phyloP scores from a whole-genome alignment of 2,797 vertebrate species.

The Lepus townsendii region DNA sequence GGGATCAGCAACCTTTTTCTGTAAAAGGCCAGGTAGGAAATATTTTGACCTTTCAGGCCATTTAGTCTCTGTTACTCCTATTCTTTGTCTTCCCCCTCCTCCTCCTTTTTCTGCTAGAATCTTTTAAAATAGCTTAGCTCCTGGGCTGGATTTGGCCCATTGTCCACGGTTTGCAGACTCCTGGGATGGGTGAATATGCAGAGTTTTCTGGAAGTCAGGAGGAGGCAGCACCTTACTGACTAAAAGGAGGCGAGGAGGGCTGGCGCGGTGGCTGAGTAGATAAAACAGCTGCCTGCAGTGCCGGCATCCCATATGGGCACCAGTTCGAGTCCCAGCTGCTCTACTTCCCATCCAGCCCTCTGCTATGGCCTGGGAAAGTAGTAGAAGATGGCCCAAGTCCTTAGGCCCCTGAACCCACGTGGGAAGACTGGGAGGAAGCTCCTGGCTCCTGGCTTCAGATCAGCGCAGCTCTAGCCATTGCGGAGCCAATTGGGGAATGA shows the following conservation, averaged over 20 bases:
- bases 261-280: neutral
- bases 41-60: neutral
- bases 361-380: no score
- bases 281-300: no score
- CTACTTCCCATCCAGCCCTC: no score
- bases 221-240: neutral
- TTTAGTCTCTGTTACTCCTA: neutral
- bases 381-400: no score
- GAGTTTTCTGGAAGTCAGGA: neutral
- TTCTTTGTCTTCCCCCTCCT: neutral
- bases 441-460: no score
- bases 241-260: neutral
- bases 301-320: no score
- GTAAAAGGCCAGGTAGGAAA: constrained; percentile 1
- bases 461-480: no score
- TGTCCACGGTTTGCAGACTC: neutral
- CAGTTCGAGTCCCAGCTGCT: no score
- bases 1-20: neutral
- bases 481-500: no score
- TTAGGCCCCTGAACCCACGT: no score
- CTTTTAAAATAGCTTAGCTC: constrained; percentile 7
- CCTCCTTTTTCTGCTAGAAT: neutral
- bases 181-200: neutral
- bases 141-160: neutral
- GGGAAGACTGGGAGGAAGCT: no score